Percentiles rank a stretch among this genome's conserved stretches.
Conservation (phyloP, 23 tunicate genomes). For the Halocynthia roretzi region DNA sequence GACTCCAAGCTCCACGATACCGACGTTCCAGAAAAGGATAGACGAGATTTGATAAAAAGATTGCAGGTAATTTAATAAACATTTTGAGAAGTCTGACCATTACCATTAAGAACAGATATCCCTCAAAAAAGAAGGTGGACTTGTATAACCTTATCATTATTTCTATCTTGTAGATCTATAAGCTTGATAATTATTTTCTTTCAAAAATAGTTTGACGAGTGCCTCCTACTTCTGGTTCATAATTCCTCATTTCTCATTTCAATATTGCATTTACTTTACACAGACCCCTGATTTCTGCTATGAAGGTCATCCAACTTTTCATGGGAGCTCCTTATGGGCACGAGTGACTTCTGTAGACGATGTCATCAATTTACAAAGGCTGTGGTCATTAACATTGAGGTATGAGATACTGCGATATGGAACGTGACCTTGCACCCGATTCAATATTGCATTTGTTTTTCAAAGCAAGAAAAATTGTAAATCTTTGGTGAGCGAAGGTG, state of each 20-base stretch:
- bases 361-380: slow-evolving; percentile 26
- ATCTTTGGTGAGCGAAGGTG: slow-evolving; percentile 83
- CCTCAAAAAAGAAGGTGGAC: too few species aligned
- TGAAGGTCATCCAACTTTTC: slow-evolving; percentile 68
- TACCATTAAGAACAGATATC: too few species aligned
- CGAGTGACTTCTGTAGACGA: slow-evolving; percentile 36
- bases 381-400: slow-evolving; percentile 54
- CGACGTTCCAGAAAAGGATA: slow-evolving; percentile 56
- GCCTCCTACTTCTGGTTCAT: too few species aligned
- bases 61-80: slow-evolving; percentile 36
- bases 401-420: not conserved
- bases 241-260: too few species aligned
- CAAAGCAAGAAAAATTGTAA: slow-evolving; percentile 66
- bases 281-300: slow-evolving; percentile 96
- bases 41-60: slow-evolving; percentile 60
- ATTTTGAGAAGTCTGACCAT: too few species aligned
- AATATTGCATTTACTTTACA: not conserved
- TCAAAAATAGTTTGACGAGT: too few species aligned
- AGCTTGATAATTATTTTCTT: too few species aligned
- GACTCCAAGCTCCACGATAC: slow-evolving; percentile 85
- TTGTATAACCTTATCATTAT: too few species aligned
- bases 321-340: slow-evolving; percentile 53
- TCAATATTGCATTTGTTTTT: not conserved
- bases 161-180: too few species aligned
- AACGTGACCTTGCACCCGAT: not conserved